Evolutionary conservation across 2,888 invertebrate genomes (phyloP).

Genomic region (Temnothorax rugatulus): DNA sequence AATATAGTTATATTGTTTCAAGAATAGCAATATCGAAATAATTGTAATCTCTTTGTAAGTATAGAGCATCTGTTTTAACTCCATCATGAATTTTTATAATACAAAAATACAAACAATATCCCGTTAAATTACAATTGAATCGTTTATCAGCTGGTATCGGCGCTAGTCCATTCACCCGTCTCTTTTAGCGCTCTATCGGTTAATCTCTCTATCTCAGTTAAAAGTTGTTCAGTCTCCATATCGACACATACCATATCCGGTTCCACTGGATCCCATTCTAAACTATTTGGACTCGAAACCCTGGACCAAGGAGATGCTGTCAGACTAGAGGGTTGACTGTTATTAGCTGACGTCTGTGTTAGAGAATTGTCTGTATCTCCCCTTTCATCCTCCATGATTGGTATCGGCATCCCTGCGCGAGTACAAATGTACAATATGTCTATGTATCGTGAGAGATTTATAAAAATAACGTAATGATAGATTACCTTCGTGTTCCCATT

Average conservation of each 20-base stretch:
- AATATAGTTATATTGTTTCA: conserved; percentile 68
- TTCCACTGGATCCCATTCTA: conserved; percentile 90
- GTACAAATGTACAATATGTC: neutral
- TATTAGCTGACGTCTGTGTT: conserved; percentile 77
- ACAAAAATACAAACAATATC: conserved; percentile 83
- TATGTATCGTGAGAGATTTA: neutral
- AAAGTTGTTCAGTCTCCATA: conserved; percentile 89
- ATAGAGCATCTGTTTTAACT: conserved; percentile 59
- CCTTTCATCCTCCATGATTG: conserved; percentile 70
- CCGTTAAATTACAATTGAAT: conserved; percentile 62
- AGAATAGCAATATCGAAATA: conserved; percentile 67
- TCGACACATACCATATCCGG: conserved; percentile 88
- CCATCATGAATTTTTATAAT: conserved; percentile 69
- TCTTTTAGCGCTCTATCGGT: conserved; percentile 90
- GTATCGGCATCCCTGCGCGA: conserved; percentile 75
- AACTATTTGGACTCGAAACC: conserved; percentile 89
- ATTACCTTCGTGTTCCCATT: conserved; percentile 90
- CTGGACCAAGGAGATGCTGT: conserved; percentile 87
- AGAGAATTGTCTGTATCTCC: conserved; percentile 73
- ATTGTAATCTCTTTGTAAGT: conserved; percentile 58
- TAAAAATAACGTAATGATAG: neutral
- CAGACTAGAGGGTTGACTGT: conserved; percentile 82
- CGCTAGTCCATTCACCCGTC: conserved; percentile 87
- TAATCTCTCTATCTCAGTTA: conserved; percentile 90
- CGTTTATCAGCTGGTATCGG: conserved; percentile 81